phyloP scores from a whole-genome alignment of 1,140 invertebrate genomes.

The Orchestia grillus region DNA sequence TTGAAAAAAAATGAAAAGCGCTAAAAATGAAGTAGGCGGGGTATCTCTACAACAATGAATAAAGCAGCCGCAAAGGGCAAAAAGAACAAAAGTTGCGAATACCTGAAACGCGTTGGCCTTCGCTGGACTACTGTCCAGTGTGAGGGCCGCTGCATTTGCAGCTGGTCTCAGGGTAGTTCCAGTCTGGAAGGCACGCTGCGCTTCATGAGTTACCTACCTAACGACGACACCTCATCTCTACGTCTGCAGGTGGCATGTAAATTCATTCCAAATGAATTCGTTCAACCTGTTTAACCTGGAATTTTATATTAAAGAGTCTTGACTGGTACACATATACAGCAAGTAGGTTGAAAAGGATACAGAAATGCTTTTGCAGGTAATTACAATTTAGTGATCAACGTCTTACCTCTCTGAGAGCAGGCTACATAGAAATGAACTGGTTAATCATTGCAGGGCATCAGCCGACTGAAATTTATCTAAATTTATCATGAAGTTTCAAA shows the following conservation, averaged over 20 bases:
- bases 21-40: not conserved
- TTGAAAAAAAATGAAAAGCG: not conserved
- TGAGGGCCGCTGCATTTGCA: not conserved
- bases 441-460: not conserved
- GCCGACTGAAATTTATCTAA: not conserved
- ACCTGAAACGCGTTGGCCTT: not conserved
- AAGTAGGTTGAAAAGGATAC: not conserved
- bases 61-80: not conserved
- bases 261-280: not conserved
- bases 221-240: not conserved
- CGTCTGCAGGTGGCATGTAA: not conserved
- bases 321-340: too few species aligned
- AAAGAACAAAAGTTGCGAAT: not conserved
- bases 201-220: too few species aligned
- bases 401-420: not conserved
- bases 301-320: too few species aligned
- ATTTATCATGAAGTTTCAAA: not conserved
- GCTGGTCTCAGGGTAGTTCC: not conserved
- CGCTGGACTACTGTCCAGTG: not conserved
- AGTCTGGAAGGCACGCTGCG: not conserved
- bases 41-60: not conserved
- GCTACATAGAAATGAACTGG: not conserved
- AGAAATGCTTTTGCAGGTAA: not conserved
- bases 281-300: too few species aligned
- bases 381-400: not conserved